A percentile compares a stretch with the other conserved stretches of the same genome.
Conservation (phyloP, 2,797 vertebrate species). For the Pempheris klunzingeri region DNA sequence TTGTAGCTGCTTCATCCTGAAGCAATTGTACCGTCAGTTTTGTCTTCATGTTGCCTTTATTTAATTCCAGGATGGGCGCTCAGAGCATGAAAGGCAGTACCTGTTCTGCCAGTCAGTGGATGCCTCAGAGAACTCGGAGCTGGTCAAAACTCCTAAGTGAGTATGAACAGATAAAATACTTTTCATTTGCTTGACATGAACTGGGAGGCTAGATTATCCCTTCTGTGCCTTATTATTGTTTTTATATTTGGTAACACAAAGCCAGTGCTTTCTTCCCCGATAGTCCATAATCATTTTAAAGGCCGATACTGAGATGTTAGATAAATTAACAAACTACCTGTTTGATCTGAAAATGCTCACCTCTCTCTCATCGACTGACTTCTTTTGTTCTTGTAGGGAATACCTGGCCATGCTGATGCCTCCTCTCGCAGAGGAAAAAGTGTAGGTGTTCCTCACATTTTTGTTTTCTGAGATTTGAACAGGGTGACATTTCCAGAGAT, state of each 20-base stretch:
- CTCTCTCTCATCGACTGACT: constrained; percentile 2
- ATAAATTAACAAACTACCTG: not conserved
- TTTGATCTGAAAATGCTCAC: not conserved
- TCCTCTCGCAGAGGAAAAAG: constrained; percentile 91
- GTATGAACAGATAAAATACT: constrained; percentile 43
- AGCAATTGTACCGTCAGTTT: not conserved
- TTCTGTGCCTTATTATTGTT: not conserved
- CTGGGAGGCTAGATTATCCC: not conserved
- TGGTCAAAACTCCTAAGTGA: constrained; percentile 96
- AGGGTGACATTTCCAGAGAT: not conserved
- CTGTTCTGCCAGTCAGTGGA: constrained; percentile 93
- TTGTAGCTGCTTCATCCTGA: not conserved
- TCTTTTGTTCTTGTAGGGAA: constrained; percentile 83
- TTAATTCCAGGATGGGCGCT: constrained; percentile 90
- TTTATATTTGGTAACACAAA: not conserved
- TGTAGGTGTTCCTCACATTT: constrained; percentile 83
- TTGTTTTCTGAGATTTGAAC: not conserved
- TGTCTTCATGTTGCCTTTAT: constrained; percentile 7
- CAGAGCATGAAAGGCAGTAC: constrained; percentile 96
- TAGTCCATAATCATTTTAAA: not conserved
- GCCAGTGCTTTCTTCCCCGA: not conserved
- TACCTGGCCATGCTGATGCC: constrained; percentile 98
- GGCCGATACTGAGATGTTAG: not conserved
- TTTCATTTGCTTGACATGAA: not conserved
- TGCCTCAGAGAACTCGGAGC: constrained; percentile 90